These are phyloP conservation scores for Rhinopomastus cyanomelas DNA, from an alignment of 2,113 vertebrate species.

Conservation along the genomic window DNA sequence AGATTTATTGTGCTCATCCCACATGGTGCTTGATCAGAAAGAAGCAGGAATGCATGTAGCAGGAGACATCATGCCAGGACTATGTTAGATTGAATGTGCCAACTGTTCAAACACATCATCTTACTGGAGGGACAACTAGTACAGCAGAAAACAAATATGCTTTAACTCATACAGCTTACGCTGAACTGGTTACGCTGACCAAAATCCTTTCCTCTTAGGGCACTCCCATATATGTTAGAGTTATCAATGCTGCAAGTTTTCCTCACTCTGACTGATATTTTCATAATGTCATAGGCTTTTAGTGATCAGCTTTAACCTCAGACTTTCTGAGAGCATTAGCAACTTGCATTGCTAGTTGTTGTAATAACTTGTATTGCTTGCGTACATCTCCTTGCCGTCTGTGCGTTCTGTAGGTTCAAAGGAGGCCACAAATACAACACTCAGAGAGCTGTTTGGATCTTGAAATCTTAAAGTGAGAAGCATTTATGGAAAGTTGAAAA, in stretches of 20 bases:
- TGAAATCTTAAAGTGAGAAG: neutral
- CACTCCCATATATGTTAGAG: neutral
- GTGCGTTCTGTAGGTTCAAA: constrained; percentile 16
- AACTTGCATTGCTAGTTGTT: neutral
- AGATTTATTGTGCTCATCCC: neutral
- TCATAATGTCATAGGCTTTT: neutral
- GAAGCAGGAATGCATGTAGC: neutral
- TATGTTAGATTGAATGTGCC: neutral
- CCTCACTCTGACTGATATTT: neutral
- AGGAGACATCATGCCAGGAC: neutral
- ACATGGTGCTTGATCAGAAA: neutral
- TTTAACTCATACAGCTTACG: neutral
- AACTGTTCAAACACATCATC: constrained; percentile 11
- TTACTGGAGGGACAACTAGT: neutral
- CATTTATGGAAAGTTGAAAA: neutral
- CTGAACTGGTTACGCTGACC: neutral
- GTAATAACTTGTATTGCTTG: neutral
- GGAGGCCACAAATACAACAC: neutral
- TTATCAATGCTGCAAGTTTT: neutral
- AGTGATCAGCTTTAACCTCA: neutral
- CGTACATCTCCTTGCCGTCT: neutral
- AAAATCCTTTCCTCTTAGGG: neutral
- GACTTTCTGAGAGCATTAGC: neutral
- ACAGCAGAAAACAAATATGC: neutral
- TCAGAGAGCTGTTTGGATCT: neutral